Percentiles rank a stretch among this genome's conserved stretches.
Evolutionary conservation across 2,113 vertebrate genomes (phyloP).

Genomic region (Tor tambroides): DNA sequence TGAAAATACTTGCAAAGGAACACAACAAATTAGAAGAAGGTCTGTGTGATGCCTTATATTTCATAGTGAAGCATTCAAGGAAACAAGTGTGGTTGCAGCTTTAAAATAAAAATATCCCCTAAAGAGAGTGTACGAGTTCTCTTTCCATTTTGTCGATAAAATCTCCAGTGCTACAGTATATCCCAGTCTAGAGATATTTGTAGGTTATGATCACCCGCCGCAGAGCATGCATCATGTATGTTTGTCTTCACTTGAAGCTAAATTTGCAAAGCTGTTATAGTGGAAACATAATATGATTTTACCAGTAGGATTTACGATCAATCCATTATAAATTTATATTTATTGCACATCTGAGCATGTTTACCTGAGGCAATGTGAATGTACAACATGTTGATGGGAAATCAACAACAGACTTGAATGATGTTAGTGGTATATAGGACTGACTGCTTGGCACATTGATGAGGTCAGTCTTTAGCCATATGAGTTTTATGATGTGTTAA

Average conservation of each 20-base stretch:
- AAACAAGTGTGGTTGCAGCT: not conserved
- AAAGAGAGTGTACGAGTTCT: not conserved
- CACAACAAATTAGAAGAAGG: not conserved
- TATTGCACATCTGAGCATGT: not conserved
- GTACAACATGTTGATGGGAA: not conserved
- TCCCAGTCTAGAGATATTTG: not conserved
- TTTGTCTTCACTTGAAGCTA: not conserved
- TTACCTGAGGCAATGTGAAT: not conserved
- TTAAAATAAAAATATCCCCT: not conserved
- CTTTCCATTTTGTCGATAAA: not conserved
- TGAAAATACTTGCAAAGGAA: not conserved
- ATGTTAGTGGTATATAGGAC: not conserved
- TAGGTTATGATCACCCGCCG: not conserved
- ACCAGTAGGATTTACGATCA: not conserved
- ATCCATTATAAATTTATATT: not conserved
- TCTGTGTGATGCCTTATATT: not conserved
- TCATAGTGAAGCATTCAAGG: not conserved
- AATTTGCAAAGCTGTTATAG: not conserved
- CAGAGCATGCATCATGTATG: not conserved
- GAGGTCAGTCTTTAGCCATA: conserved; percentile 1
- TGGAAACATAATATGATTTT: not conserved
- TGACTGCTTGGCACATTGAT: conserved; percentile 11
- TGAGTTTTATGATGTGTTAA: conserved; percentile 42
- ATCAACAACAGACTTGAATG: not conserved
- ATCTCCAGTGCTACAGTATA: not conserved